These are phyloP conservation scores for Myotis myotis DNA, from an alignment of 2,797 vertebrate genomes.

Conservation along the genomic window DNA sequence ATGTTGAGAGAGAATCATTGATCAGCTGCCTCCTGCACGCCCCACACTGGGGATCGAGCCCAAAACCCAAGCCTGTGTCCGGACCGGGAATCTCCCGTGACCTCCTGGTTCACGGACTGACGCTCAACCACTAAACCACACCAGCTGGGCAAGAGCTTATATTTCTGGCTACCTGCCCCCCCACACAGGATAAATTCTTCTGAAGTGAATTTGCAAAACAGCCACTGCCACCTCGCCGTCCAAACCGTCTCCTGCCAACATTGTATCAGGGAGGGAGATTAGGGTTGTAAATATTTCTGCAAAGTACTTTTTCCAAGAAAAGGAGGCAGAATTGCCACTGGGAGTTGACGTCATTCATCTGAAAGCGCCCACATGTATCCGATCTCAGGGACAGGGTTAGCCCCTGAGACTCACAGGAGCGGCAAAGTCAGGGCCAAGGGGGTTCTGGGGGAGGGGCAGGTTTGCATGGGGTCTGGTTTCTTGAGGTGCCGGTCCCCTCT, in stretches of 20 bases:
- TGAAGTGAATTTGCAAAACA: neutral
- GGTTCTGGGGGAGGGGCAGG: neutral
- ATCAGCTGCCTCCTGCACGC: too few species aligned
- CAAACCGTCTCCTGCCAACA: neutral
- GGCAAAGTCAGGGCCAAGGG: neutral
- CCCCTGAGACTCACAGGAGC: neutral
- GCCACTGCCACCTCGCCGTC: neutral
- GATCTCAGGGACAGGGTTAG: neutral
- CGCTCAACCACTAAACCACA: too few species aligned
- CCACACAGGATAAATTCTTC: neutral
- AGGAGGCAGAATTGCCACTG: neutral
- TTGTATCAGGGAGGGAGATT: neutral
- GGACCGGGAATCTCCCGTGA: too few species aligned
- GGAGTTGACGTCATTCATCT: neutral
- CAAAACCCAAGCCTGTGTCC: too few species aligned
- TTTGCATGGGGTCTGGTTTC: neutral
- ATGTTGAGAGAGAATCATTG: too few species aligned
- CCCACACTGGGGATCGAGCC: too few species aligned
- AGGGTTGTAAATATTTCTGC: neutral
- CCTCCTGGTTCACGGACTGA: too few species aligned
- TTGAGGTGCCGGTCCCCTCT: neutral
- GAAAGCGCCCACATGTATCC: neutral
- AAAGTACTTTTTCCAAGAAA: slow-evolving; percentile 33
- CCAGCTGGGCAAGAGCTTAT: neutral
- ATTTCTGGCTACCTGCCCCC: neutral